Conservation (phyloP, 1,140 invertebrate genomes). For the Temnothorax curvispinosus region DNA sequence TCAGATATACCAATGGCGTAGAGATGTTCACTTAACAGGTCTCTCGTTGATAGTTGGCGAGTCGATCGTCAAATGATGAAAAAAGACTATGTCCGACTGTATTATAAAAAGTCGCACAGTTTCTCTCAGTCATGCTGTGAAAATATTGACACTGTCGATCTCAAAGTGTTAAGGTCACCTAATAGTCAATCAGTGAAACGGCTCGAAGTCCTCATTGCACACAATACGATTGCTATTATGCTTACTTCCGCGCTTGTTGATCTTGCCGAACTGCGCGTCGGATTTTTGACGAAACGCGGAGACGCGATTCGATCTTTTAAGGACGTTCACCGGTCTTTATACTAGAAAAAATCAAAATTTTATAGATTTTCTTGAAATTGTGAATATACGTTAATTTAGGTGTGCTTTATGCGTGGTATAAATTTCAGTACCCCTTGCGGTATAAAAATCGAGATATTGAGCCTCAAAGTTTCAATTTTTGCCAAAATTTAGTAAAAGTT, state of each 20-base stretch:
- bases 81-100: neutral
- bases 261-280: neutral
- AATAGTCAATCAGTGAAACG: neutral
- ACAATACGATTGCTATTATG: neutral
- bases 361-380: no score
- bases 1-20: neutral
- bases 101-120: neutral
- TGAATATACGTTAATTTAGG: no score
- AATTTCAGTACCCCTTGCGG: no score
- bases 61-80: neutral
- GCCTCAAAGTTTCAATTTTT: no score
- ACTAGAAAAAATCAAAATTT: no score
- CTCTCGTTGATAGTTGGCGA: neutral
- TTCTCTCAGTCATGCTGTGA: neutral
- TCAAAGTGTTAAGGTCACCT: neutral
- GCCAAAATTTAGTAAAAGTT: no score
- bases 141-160: neutral
- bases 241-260: neutral
- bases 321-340: no score
- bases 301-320: constrained; percentile 2
- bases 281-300: neutral
- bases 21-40: neutral
- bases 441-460: no score
- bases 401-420: no score
- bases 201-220: neutral